Evolutionary conservation across 2,113 vertebrate genomes (phyloP), one percentile per base, ranked within the genome.

Genomic region (Heteronetta atricapilla): DNA sequence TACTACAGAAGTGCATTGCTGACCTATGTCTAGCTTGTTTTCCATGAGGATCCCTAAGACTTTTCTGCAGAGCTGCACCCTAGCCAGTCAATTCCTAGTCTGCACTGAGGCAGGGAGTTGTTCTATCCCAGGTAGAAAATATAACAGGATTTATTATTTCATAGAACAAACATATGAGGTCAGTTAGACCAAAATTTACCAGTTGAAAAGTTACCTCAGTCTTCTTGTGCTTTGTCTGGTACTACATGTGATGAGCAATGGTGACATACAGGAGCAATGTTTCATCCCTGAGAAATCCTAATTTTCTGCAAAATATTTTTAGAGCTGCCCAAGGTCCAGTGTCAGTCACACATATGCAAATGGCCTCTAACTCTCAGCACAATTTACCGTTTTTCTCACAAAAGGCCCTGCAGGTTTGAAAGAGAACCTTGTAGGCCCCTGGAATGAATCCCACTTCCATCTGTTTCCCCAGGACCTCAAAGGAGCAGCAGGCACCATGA

Each of bases 401-500:
- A 82, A 82, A 74, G 36, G 25, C 17, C 31, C 60, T 89, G 67
- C 72, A 86, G 55, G 50, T 40, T 77, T 90, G 83, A 83, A 95
- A 67, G 58, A 31, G 40, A 74, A 94, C 59, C 69, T 21, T 34
- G 68, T 8, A 70, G 89, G 81, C 21, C 73, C 17, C 64, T 94
- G 94, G 89, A 95, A 77, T 55, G 46, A 89, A 84, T 88, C 81
- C 80, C 55, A 84, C 55, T 95, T 83, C 59, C 34, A 25, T 56
- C 63, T 9, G 0, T 81, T 74, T 18, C 64, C 68, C 59, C 52
- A 55, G 91, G 60, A 86, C 36, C 64, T 89, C 86, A 94, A 70
- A 93, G 38, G 31, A 77, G 59, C 46, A 88, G 64, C 77, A 88
- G 73, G 83, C 77, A 95, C 72, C 28, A 53, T 83, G 83, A 76